phyloP scores from a whole-genome alignment of 1,140 invertebrate genomes.

The Tetramorium simillimum region DNA sequence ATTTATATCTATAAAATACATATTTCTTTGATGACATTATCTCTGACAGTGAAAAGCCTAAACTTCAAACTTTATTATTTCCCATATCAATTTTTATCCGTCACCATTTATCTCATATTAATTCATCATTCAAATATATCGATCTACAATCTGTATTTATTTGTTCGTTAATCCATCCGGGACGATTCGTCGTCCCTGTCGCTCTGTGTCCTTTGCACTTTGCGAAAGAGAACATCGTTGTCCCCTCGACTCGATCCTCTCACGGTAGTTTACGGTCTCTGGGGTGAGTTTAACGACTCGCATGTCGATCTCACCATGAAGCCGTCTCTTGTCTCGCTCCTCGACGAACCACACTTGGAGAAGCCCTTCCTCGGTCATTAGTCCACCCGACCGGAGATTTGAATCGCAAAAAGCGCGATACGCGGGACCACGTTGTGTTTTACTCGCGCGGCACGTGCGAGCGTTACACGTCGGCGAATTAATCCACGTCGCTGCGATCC shows the following conservation, averaged over 20 bases:
- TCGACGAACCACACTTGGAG: constrained; percentile 21
- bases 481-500: constrained; percentile 54
- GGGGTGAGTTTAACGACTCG: constrained; percentile 73
- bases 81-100: not conserved
- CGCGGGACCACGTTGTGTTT: constrained; percentile 57
- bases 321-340: constrained; percentile 37
- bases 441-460: constrained; percentile 59
- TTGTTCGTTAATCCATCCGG: constrained; percentile 46
- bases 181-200: constrained; percentile 19
- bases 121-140: constrained; percentile 15
- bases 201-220: constrained; percentile 38
- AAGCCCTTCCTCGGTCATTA: constrained; percentile 64
- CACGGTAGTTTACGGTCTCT: constrained; percentile 70
- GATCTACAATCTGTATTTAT: constrained; percentile 39
- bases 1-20: not conserved
- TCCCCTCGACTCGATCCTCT: constrained; percentile 58
- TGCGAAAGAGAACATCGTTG: constrained; percentile 2
- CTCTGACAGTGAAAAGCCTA: not conserved
- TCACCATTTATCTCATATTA: not conserved
- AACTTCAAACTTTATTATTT: not conserved
- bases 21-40: not conserved
- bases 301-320: constrained; percentile 69
- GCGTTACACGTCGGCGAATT: constrained; percentile 58
- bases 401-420: constrained; percentile 71
- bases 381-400: constrained; percentile 66